Base-by-base conservation (phyloP, 2,113 vertebrate species). In the Sardina pilchardus region DNA sequence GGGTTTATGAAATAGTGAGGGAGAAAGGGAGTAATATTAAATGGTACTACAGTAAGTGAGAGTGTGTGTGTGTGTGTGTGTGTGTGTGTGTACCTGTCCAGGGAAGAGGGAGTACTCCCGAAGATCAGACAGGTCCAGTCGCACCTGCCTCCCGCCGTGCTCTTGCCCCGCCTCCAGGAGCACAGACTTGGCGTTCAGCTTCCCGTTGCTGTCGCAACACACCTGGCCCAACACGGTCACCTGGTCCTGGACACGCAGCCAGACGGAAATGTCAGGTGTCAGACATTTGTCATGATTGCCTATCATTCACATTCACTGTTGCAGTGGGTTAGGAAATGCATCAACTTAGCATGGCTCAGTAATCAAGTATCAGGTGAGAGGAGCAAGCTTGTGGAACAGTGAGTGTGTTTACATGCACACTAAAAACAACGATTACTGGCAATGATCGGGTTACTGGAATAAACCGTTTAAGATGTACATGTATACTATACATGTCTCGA, bases 31-130 rank as follows among this genome's bases (percentile, higher is more conserved):
- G 26, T 71, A 10, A 14, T 71, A 9, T 71, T 8, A 0, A 30
- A 71, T 34, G 16, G 12, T 21, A 17, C 48, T 50, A 8, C 24
- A 82, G 19, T 82, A 10, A 8, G 48, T 50, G 1, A 19, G 53
- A 21, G 53, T 63, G 36, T 36, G 21, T 17, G 12, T 53, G 43
- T 34, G 67, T 24, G 42, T 36, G 8, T 30, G n/a, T 24, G 10
- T 44, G 30, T 81, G 59, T 82, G 26, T 12, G 12, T 87, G 87
- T 84, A 99, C 98, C 96, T 99, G 97, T 8, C 97, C 97, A 0
- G 98, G 97, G 90, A 99, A 99, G 6, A 99, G 93, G 1, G 97
- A 98, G 86, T 95, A 98, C 75, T 98, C 96, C 30, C 87, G 91
- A 0, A 99, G 95, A 75, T 97, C 96, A 0, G 96, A 96, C 0